A percentile compares a stretch with the other conserved stretches of the same genome.
Evolutionary conservation across 2,113 vertebrate species (phyloP).

Genomic region (Vicugna pacos): DNA sequence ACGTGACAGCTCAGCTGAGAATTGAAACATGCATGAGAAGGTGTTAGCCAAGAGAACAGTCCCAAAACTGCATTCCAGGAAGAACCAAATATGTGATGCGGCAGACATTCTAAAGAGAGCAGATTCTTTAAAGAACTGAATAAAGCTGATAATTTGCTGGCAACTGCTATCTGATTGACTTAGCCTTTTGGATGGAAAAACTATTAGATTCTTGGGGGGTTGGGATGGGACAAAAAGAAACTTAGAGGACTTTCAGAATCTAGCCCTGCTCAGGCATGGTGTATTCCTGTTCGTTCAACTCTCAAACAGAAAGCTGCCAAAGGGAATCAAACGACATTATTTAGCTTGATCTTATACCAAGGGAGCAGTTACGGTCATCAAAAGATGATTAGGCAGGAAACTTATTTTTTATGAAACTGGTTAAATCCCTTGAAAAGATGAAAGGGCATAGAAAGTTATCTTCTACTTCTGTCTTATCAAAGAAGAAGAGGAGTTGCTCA

Average conservation of each 20-base stretch:
- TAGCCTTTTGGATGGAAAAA: background rate
- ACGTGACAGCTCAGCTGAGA: background rate
- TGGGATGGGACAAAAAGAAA: background rate
- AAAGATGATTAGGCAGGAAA: constrained; percentile 43
- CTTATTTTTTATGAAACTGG: constrained; percentile 57
- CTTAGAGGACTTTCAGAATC: background rate
- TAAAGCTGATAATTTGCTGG: background rate
- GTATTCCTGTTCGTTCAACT: background rate
- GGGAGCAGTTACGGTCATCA: background rate
- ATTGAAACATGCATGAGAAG: background rate
- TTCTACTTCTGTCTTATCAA: background rate
- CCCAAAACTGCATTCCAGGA: background rate
- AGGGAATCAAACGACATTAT: background rate
- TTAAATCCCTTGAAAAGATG: constrained; percentile 42
- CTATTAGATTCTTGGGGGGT: background rate
- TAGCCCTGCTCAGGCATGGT: background rate
- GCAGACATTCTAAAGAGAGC: background rate
- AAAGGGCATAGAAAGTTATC: constrained; percentile 37
- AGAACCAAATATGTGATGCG: background rate
- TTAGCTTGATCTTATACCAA: background rate
- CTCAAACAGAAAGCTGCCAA: background rate
- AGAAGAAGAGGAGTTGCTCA: constrained; percentile 49
- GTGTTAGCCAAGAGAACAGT: background rate
- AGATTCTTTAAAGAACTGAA: background rate
- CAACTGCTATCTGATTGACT: background rate